These are phyloP conservation scores for Cotesia vestalis DNA, from an alignment of 1,140 invertebrate genomes.

Conservation along the genomic window DNA sequence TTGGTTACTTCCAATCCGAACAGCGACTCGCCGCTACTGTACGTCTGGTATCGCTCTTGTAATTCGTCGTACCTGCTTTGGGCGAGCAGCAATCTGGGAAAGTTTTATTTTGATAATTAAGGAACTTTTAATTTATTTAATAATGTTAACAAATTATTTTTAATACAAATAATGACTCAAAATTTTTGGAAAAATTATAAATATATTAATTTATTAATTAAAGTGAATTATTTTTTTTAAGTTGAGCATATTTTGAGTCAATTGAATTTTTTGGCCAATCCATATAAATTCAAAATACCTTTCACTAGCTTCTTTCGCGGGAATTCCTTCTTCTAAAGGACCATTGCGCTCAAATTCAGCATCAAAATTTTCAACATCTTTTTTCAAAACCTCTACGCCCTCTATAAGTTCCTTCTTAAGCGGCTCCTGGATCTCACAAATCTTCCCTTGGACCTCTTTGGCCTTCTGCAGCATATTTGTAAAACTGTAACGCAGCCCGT, in stretches of 20 bases:
- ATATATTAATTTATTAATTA: too few species aligned
- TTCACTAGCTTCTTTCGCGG: slow-evolving; percentile 85
- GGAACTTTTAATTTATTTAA: not conserved
- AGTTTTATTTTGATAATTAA: slow-evolving; percentile 70
- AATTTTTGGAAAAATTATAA: too few species aligned
- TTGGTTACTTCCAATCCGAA: slow-evolving; percentile 91
- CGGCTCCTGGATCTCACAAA: slow-evolving; percentile 81
- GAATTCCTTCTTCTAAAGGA: slow-evolving; percentile 83
- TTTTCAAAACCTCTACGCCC: slow-evolving; percentile 74
- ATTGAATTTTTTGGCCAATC: too few species aligned
- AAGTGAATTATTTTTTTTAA: too few species aligned
- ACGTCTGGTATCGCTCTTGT: slow-evolving; percentile 91
- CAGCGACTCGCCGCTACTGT: slow-evolving; percentile 92
- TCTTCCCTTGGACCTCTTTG: slow-evolving; percentile 74
- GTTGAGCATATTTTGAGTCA: too few species aligned
- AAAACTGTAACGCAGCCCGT: slow-evolving; percentile 80
- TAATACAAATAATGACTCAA: too few species aligned
- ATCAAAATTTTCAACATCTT: slow-evolving; percentile 77
- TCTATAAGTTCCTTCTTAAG: slow-evolving; percentile 76
- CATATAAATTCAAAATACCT: slow-evolving; percentile 57
- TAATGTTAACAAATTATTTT: too few species aligned
- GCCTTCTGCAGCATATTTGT: slow-evolving; percentile 78
- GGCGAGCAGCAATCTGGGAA: slow-evolving; percentile 88
- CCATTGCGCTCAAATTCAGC: slow-evolving; percentile 79
- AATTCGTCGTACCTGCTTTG: slow-evolving; percentile 96